phyloP scores from a whole-genome alignment of 2,113 vertebrate species.

The Cephalopholis sonnerati region DNA sequence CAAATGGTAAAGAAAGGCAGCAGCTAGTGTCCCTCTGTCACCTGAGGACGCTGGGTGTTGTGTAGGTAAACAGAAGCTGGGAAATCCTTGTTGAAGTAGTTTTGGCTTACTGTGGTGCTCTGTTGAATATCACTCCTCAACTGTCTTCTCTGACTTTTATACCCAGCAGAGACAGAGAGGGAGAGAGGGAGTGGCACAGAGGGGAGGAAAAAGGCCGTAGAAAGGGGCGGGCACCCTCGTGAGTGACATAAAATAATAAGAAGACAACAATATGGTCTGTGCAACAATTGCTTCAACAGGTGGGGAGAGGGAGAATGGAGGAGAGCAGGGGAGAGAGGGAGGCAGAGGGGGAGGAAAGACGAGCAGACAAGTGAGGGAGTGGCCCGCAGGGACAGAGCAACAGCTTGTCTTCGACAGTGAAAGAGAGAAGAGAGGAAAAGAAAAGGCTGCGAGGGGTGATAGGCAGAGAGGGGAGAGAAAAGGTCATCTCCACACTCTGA shows the following conservation, averaged over 20 bases:
- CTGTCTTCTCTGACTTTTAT: slow-evolving; percentile 67
- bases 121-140: slow-evolving; percentile 20
- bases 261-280: slow-evolving; percentile 70
- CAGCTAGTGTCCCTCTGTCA: slow-evolving; percentile 9
- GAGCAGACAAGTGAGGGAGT: slow-evolving; percentile 81
- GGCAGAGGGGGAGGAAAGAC: slow-evolving; percentile 38
- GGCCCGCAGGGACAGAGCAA: slow-evolving; percentile 77
- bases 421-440: slow-evolving; percentile 74
- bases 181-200: slow-evolving; percentile 31
- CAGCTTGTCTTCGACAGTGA: slow-evolving; percentile 83
- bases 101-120: slow-evolving; percentile 17
- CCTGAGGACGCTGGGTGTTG: not conserved
- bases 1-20: not conserved
- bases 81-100: not conserved
- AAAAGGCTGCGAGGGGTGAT: slow-evolving; percentile 43
- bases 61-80: not conserved
- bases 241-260: slow-evolving; percentile 74
- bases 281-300: slow-evolving; percentile 85
- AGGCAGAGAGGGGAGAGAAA: slow-evolving; percentile 58
- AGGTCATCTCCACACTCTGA: slow-evolving; percentile 83
- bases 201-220: not conserved
- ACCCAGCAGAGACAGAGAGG: slow-evolving; percentile 44
- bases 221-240: slow-evolving; percentile 44
- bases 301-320: slow-evolving; percentile 75
- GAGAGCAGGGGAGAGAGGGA: slow-evolving; percentile 48